Evolutionary conservation across 2,888 invertebrate species (phyloP), one percentile per base, ranked within the genome.

Genomic region (Ceratothoa steindachneri): DNA sequence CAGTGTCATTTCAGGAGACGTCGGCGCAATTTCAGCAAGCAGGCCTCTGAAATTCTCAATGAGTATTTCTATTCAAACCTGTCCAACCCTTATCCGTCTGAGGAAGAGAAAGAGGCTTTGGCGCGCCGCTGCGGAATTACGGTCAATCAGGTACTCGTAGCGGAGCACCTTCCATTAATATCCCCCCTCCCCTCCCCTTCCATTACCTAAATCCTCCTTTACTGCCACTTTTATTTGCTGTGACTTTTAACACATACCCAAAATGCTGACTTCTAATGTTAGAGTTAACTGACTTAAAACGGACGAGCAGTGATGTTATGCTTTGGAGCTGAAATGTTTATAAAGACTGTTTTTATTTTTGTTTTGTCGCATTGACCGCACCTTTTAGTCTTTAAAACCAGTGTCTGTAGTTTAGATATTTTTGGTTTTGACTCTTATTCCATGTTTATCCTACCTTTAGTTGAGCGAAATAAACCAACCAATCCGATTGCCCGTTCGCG

Each of bases 11-110:
- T 41, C 77, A 80, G 80, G 77, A 77, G 80, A 77, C 77, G 80
- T 66, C 75, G 80, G 31, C 77, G 79, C 65, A 80, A 81, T 73
- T 80, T 80, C 75, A 81, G 97, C 89, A 99, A 99, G 88, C 97
- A 98, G 86, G 98, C 98, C 71, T 98, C 98, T 28, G 98, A 99
- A 88, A 95, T 98, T 83, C 89, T 99, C 82, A 99, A 99, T 87
- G 98, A 99, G 87, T 99, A 99, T 86, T 99, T 99, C 87, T 99
- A 99, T 87, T 97, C 97, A 82, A 98, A 99, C 87, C 89, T 99
- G 83, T 96, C 95, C 84, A 99, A 99, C 88, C 99, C 99, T 30
- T 99, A 99, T 88, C 99, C 99, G 81, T 96, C 96, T 84, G 99
- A 99, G 87, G 99, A 99, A 87, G 98, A 97, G 80, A 99, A 99